Conservation (phyloP, 2,888 invertebrate species). For the Agrochola lychnidis region DNA sequence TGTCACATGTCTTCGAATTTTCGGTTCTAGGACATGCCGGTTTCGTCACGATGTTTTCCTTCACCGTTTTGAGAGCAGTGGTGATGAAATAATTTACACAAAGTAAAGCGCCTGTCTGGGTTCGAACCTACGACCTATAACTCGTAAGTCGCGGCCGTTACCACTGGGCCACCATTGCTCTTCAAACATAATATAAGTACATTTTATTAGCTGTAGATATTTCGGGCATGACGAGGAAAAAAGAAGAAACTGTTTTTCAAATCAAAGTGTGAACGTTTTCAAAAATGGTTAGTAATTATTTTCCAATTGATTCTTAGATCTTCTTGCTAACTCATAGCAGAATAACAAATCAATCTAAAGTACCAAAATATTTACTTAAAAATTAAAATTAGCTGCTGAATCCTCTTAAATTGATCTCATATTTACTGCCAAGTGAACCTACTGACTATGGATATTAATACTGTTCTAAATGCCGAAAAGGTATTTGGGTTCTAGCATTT, state of each 20-base stretch:
- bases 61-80: too few species aligned
- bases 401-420: background rate
- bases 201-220: background rate
- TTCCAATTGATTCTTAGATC: too few species aligned
- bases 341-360: background rate
- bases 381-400: background rate
- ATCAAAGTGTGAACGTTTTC: background rate
- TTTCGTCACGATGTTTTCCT: too few species aligned
- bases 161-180: too few species aligned
- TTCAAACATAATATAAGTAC: background rate
- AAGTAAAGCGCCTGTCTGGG: too few species aligned
- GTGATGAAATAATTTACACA: too few species aligned
- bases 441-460: background rate
- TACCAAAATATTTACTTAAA: background rate
- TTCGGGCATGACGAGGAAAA: background rate
- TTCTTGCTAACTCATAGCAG: background rate
- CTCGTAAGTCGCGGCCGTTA: too few species aligned
- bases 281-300: background rate
- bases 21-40: too few species aligned
- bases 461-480: background rate
- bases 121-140: too few species aligned
- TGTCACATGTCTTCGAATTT: too few species aligned
- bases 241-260: background rate
- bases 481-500: conserved; percentile 19
- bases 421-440: background rate